Evolutionary conservation across 2,888 invertebrate species (phyloP).

Genomic region (Lasius fuliginosus): DNA sequence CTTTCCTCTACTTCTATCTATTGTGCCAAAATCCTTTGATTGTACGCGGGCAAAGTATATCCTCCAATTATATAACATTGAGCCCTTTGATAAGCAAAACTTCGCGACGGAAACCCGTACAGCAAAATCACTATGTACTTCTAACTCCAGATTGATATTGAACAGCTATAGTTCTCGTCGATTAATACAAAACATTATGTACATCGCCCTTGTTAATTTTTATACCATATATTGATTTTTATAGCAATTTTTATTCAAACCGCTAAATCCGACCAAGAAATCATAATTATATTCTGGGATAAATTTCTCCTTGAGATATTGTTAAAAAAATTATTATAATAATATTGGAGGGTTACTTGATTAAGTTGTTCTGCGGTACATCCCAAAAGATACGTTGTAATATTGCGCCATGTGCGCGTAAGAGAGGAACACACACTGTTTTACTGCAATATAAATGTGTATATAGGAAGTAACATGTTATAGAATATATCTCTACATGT

Average conservation of each 20-base stretch:
- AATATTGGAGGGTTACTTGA: conserved; percentile 37
- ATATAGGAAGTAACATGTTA: conserved; percentile 83
- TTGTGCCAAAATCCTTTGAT: conserved; percentile 34
- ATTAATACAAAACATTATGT: conserved; percentile 25
- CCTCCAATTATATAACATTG: conserved; percentile 51
- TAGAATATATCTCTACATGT: conserved; percentile 79
- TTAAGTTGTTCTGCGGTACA: conserved; percentile 28
- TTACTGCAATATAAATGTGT: conserved; percentile 86
- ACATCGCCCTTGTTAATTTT: conserved; percentile 59
- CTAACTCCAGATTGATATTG: conserved; percentile 33
- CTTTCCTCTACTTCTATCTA: not conserved
- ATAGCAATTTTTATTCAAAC: conserved; percentile 52
- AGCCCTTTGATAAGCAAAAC: conserved; percentile 28
- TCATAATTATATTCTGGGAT: conserved; percentile 5
- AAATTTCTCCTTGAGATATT: conserved; percentile 33
- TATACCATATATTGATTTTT: conserved; percentile 64
- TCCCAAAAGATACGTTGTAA: conserved; percentile 34
- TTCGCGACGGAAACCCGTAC: conserved; percentile 29
- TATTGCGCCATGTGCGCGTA: conserved; percentile 37
- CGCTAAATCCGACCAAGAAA: conserved; percentile 42
- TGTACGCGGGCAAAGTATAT: conserved; percentile 71
- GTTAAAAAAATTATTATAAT: conserved; percentile 30
- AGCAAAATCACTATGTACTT: conserved; percentile 58
- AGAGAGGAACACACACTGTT: conserved; percentile 74
- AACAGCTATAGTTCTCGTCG: conserved; percentile 31